Base-by-base conservation (phyloP, 35 echinoderm and acorn worm species). In the Apostichopus japonicus region DNA sequence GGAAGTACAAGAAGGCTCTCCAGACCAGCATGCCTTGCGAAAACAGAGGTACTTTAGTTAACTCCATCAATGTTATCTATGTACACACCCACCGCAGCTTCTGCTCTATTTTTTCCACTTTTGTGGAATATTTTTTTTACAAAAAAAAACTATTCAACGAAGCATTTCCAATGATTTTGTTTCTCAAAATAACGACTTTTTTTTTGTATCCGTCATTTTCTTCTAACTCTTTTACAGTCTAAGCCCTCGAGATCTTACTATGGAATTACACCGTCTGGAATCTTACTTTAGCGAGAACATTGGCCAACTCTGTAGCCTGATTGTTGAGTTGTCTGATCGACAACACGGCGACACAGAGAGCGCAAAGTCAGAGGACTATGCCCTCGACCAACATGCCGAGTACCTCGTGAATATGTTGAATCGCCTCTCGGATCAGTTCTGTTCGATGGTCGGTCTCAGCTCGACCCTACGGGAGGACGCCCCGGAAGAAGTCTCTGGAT, bases 381-480 rank as follows among this genome's bases (percentile, higher is more conserved):
- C 77, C 22, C 53, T 65, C 17, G 90, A 94, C 55, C 77, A 93
- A 57, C 55, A 90, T 10, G 71, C 77, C 8, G 25, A 92, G 22
- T 81, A 94, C 24, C 83, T 97, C 23, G 67, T 87, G 54, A 94
- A 84, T 10, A 91, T 88, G 24, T 91, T 96, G 23, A 87, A 77
- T 76, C 84, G 93, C 14, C 86, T 96, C 27, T 90, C 90, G 77
- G 95, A 96, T 56, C 95, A 96, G 65, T 96, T 96, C 33, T 75
- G 94, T n/a, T 96, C 93, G 9, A 94, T 97, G 90, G 87, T 97
- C 24, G 93, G 93, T 51, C 80, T 97, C 54, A 97, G 93, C 24
- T 70, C 93, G 8, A 92, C 76, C 13, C 79, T 94, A 23, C 59
- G 93, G 24, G 67, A 92, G 1, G 56, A 77, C 55, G 94, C 44